These are phyloP conservation scores for Darevskia nairensis DNA, from an alignment of 2,797 vertebrate species.

Conservation along the genomic window DNA sequence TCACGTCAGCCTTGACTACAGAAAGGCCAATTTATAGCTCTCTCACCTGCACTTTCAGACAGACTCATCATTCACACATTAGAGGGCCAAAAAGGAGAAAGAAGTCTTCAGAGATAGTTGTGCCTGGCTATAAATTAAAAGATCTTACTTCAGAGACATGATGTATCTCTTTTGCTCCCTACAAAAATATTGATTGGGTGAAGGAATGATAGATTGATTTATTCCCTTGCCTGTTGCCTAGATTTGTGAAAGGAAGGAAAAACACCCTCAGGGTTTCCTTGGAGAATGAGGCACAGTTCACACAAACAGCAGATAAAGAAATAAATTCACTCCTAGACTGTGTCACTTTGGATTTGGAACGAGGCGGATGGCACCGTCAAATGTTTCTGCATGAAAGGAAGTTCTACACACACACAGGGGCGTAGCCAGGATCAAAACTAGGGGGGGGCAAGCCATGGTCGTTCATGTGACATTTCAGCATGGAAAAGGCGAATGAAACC, in stretches of 20 bases:
- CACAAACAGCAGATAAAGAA: not conserved
- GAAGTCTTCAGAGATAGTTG: slow-evolving; percentile 28
- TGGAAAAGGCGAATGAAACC: too few relatives aligned
- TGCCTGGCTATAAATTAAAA: slow-evolving; percentile 59
- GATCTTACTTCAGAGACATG: slow-evolving; percentile 30
- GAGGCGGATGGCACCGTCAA: too few relatives aligned
- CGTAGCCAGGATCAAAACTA: too few relatives aligned
- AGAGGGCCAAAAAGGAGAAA: slow-evolving; percentile 21
- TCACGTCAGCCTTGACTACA: slow-evolving; percentile 40
- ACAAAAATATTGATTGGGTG: slow-evolving; percentile 30
- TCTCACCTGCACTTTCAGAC: slow-evolving; percentile 24
- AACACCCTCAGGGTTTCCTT: slow-evolving; percentile 2
- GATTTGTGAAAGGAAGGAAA: not conserved
- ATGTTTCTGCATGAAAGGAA: not conserved
- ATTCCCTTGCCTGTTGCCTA: not conserved
- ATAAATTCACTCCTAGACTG: not conserved
- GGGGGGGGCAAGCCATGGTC: too few relatives aligned
- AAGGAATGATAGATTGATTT: slow-evolving; percentile 43
- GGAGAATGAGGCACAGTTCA: not conserved
- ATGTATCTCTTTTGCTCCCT: slow-evolving; percentile 37
- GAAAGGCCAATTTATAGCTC: slow-evolving; percentile 59
- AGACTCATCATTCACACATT: slow-evolving; percentile 55
- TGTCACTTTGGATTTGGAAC: not conserved
- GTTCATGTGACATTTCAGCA: too few relatives aligned
- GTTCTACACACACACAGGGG: not conserved